Evolutionary conservation across 1,140 invertebrate species (phyloP).

Genomic region (Drosophila arizonae): DNA sequence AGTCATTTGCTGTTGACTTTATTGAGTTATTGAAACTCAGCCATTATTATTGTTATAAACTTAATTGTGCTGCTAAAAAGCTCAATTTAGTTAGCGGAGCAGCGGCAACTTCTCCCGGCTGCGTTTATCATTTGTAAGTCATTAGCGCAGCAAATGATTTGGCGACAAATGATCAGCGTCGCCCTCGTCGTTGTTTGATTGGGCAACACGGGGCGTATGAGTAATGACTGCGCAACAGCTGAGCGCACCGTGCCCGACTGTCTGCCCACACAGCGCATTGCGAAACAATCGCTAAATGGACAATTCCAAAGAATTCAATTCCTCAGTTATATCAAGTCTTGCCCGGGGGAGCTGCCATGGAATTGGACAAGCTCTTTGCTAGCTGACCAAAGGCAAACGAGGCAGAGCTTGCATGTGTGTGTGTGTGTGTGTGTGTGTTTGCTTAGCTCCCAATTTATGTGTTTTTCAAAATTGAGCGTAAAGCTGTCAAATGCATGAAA

Average conservation of each 20-base stretch:
- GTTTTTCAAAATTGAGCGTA: constrained; percentile 37
- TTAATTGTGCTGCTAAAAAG: constrained; percentile 75
- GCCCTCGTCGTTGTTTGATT: constrained; percentile 50
- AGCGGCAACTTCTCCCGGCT: not conserved
- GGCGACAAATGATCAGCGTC: constrained; percentile 54
- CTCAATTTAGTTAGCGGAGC: constrained; percentile 29
- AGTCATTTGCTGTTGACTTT: constrained; percentile 58
- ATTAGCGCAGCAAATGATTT: constrained; percentile 71
- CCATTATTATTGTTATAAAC: constrained; percentile 53
- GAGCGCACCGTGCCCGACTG: constrained; percentile 39
- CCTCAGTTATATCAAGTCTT: too few relatives aligned
- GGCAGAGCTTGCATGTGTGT: not conserved
- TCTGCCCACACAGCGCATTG: constrained; percentile 22
- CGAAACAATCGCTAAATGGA: constrained; percentile 4
- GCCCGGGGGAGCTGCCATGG: too few relatives aligned
- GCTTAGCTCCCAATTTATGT: constrained; percentile 20
- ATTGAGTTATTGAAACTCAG: constrained; percentile 33
- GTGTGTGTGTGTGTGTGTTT: constrained; percentile 17
- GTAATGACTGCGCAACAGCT: constrained; percentile 71
- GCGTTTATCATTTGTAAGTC: constrained; percentile 60
- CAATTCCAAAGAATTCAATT: not conserved
- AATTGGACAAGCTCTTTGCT: too few relatives aligned
- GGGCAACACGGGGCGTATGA: constrained; percentile 71
- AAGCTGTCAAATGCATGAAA: constrained; percentile 45
- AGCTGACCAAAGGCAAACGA: not conserved